Base-by-base conservation (phyloP, 1,140 invertebrate genomes). In the Zaprionus taronus region DNA sequence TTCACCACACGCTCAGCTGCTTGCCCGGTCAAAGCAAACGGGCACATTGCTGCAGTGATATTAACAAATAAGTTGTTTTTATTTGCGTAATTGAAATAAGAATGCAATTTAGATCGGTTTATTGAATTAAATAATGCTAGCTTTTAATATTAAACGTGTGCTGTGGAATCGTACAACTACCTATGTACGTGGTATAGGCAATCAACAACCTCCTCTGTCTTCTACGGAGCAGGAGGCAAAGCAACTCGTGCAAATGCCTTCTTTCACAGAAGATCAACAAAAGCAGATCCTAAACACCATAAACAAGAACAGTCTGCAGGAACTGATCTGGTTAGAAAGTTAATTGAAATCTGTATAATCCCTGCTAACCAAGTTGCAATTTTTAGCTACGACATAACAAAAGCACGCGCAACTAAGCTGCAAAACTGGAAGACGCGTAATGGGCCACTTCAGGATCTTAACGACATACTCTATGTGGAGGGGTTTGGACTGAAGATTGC, bases 311-410 rank as follows among this genome's bases (percentile, higher is more conserved):
- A 34, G 24, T 24, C 9, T 58, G 26, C 72, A 87, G 11, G 31
- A 91, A 15, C 44, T 92, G 26, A 12, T 74, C 31, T 79, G 56
- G 91, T 92, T 41, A 56, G 4, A n/a, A 44, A 53, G 5, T 11
- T 6, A 31, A 68, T 15, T 20, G 24, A 0, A 2, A 12, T 11
- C 34, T 7, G 24, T 36, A 0, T 20, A 62, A n/a, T 22, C 51
- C n/a, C 41, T 17, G 2, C 2, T 47, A 55, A 65, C 6, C n/a
- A 20, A 2, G 15, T 11, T 53, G 4, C 28, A 2, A 28, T 47
- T 55, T 79, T 12, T 36, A 92, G 87, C n/a, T 93, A 79, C 26
- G 80, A 92, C 26, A 93, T 93, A 55, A 80, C 92, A 5, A 91
- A 92, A 56, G 68, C 74, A 1, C 80, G 89, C 26, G 79, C 69